Percentiles rank a stretch among this genome's conserved stretches.
phyloP scores from a whole-genome alignment of 2,113 vertebrate genomes.

The Chunga burmeisteri region DNA sequence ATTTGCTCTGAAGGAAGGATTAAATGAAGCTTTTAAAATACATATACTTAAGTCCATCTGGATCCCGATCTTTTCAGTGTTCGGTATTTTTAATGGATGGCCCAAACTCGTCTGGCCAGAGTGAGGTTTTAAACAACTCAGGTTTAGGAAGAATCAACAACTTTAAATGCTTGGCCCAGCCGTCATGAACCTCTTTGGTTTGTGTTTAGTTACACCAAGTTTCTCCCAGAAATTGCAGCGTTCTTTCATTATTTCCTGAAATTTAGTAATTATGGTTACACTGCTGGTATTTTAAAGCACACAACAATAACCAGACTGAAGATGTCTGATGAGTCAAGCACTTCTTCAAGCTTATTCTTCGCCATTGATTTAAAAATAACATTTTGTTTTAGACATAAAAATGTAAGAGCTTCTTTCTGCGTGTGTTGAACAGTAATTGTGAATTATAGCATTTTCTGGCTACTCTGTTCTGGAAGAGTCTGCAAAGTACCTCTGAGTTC shows the following conservation, averaged over 20 bases:
- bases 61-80: not conserved
- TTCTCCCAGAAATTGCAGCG: not conserved
- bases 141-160: not conserved
- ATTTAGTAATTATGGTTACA: not conserved
- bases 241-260: not conserved
- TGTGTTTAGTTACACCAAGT: not conserved
- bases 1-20: not conserved
- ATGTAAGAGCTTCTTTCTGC: not conserved
- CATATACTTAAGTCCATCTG: not conserved
- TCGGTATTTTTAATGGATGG: not conserved
- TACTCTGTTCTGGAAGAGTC: not conserved
- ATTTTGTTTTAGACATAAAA: slow-evolving; percentile 4
- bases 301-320: not conserved
- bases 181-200: not conserved
- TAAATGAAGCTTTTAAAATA: not conserved
- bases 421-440: not conserved
- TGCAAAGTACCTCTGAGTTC: not conserved
- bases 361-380: not conserved
- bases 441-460: not conserved
- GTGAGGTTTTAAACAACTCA: not conserved
- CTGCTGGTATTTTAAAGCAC: not conserved
- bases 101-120: not conserved
- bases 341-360: not conserved
- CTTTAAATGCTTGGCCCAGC: not conserved
- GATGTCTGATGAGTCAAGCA: not conserved